These are phyloP conservation scores for Gallinago paraguaiae DNA, from an alignment of 2,113 vertebrate species.

Conservation along the genomic window DNA sequence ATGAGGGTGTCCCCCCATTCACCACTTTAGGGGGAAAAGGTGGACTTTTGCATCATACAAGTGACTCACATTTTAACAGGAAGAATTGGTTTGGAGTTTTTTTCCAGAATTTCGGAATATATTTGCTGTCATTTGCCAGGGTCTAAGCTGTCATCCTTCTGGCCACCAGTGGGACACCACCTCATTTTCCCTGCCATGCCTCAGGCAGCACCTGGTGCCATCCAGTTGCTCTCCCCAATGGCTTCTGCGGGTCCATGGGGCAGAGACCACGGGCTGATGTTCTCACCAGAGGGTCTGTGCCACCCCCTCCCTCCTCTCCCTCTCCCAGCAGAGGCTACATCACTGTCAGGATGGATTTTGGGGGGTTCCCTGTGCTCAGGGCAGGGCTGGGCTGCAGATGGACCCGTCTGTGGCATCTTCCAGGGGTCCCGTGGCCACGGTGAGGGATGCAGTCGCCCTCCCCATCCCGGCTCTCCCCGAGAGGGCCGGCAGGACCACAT, in stretches of 20 bases:
- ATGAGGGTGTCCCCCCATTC: background rate
- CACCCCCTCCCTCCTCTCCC: too few species aligned
- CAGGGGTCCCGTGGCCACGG: accelerated
- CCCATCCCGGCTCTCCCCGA: background rate
- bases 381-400: accelerated
- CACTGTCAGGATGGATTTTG: accelerated
- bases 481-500: background rate
- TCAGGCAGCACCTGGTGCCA: accelerated
- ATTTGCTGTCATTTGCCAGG: background rate
- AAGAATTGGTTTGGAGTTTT: background rate
- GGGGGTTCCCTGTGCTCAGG: accelerated
- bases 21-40: background rate
- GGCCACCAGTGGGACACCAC: accelerated
- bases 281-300: background rate
- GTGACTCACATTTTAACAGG: background rate
- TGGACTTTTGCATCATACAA: background rate
- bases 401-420: background rate
- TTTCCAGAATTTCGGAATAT: background rate
- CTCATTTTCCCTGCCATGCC: background rate
- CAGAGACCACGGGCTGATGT: too few species aligned
- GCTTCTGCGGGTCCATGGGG: accelerated
- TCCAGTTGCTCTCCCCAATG: accelerated
- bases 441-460: accelerated
- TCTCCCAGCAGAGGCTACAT: accelerated
- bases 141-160: background rate